Conservation (phyloP, 2,797 vertebrate genomes). For the Saxicola maurus region DNA sequence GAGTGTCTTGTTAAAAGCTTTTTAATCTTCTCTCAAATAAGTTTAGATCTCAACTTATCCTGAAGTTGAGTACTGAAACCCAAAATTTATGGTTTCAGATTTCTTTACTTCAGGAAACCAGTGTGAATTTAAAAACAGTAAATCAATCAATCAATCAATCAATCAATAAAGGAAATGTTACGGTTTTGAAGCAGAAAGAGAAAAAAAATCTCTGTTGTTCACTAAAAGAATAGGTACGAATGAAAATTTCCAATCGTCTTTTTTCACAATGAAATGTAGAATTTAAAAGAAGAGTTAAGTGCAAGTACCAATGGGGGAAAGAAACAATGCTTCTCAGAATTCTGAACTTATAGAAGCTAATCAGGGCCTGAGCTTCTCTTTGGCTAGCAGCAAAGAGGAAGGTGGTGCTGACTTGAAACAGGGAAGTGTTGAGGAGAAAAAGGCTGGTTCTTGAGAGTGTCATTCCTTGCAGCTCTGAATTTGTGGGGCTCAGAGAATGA, state of each 20-base stretch:
- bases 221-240: not conserved
- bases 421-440: not conserved
- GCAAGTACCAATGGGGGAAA: rapidly evolving
- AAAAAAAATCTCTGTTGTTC: not conserved
- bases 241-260: not conserved
- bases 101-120: not conserved
- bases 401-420: rapidly evolving
- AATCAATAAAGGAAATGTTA: not conserved
- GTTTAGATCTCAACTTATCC: not conserved
- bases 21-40: not conserved
- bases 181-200: not conserved
- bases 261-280: not conserved
- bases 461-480: not conserved
- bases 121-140: not conserved
- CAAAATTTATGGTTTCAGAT: not conserved
- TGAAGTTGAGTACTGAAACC: not conserved
- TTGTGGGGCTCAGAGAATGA: not conserved
- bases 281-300: not conserved
- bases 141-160: no score
- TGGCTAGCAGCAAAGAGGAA: not conserved
- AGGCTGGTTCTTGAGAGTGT: not conserved
- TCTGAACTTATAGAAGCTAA: not conserved
- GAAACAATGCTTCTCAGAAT: rapidly evolving
- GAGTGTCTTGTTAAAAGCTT: not conserved
- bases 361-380: not conserved